Base-by-base conservation (phyloP, 2,888 invertebrate species). In the Bugula neritina region DNA sequence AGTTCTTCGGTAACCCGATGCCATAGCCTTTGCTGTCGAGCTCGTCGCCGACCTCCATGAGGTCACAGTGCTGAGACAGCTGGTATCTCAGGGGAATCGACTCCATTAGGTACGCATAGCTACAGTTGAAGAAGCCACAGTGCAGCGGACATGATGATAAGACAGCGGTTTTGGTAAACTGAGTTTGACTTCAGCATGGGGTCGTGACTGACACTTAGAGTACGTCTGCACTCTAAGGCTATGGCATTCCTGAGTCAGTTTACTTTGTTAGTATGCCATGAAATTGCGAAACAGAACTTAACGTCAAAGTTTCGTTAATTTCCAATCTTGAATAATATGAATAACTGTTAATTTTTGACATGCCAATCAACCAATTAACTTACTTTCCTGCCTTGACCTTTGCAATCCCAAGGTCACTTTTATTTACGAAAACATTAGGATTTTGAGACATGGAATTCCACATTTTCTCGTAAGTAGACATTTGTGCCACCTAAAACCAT, bases 11-110 rank as follows among this genome's bases (percentile, higher is more conserved):
- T 86, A 94, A 91, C 3, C 94, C 96, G 74, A 96, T 94, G 69
- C 96, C 96, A 80, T 96, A 96, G 79, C 95, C 94, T 84, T 96
- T 96, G 13, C 92, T 92, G 83, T 96, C 95, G 69, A 96, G 87
- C 87, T 93, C 89, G 0, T 93, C 91, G 0, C 96, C 96, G 29
- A 96, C 91, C 87, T 93, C 92, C 76, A 84, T 92, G 31, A 86
- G 79, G 75, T 93, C 92, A 80, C 96, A 96, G 80, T 93, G 90
- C 75, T 85, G 76, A 75, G 86, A 84, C 27, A 84, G 79, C 54
- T 81, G 80, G 78, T 86, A 86, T 73, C 86, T 86, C 23, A 85
- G 81, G 78, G 84, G 83, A 1, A 85, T 84, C 0, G 85, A 85
- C 76, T 86, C 86, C 84, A 86, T 84, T 23, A 86, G 77, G 76